Percentiles rank a stretch among this genome's conserved stretches.
phyloP scores from a whole-genome alignment of 1,140 invertebrate genomes.

The Arctopsyche grandis region DNA sequence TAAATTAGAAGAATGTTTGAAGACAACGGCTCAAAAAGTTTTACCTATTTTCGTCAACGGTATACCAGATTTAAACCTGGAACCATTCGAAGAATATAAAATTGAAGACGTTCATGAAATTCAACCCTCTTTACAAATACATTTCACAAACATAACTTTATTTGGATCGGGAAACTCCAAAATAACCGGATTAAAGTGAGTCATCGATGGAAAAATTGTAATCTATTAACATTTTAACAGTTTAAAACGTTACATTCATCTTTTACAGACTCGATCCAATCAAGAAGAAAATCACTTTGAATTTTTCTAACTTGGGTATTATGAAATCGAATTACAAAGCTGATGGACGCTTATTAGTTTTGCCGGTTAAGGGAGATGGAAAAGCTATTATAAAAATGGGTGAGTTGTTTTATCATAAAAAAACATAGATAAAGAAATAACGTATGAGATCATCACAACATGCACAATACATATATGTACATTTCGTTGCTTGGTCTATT shows the following conservation, averaged over 20 bases:
- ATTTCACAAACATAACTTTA: constrained; percentile 58
- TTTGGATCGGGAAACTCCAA: constrained; percentile 57
- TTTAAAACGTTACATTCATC: constrained; percentile 18
- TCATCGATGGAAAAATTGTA: constrained; percentile 12
- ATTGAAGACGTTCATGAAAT: constrained; percentile 56
- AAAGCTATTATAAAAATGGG: constrained; percentile 60
- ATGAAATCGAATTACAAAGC: constrained; percentile 58
- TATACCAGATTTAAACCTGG: constrained; percentile 57
- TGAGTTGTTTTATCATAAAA: too few species aligned
- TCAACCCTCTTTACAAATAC: constrained; percentile 56
- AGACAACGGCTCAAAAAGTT: constrained; percentile 56
- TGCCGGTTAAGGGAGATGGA: constrained; percentile 59
- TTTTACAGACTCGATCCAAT: constrained; percentile 53
- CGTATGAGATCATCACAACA: background rate
- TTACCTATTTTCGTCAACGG: constrained; percentile 57
- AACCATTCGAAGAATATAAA: constrained; percentile 58
- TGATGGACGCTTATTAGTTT: constrained; percentile 57
- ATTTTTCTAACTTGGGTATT: constrained; percentile 57
- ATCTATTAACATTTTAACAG: background rate
- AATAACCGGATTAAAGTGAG: constrained; percentile 58
- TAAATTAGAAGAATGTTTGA: constrained; percentile 54
- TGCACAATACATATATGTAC: too few species aligned
- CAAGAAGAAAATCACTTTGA: constrained; percentile 54
- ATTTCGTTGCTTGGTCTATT: too few species aligned
- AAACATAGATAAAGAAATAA: too few species aligned